Percentiles rank a stretch among this genome's conserved stretches.
Conservation (phyloP, 2,797 vertebrate species). For the Lycodopsis pacificus region DNA sequence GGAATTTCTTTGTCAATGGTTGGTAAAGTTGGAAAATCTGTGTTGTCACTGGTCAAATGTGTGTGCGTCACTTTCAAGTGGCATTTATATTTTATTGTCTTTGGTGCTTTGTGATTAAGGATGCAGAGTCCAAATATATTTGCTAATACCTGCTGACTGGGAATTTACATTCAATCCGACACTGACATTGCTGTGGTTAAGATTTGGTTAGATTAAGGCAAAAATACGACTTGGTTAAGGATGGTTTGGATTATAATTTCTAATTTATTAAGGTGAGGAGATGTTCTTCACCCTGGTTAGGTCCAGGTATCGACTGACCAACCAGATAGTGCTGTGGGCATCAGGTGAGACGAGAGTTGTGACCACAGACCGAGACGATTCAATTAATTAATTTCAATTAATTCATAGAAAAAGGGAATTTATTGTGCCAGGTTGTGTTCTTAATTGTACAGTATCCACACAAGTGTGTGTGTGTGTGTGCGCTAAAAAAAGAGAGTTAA, state of each 20-base stretch:
- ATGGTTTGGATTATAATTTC: neutral
- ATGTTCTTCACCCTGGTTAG: neutral
- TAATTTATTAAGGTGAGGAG: neutral
- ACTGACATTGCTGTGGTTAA: neutral
- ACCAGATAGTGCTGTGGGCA: neutral
- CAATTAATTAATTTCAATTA: too few species aligned
- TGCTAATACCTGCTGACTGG: neutral
- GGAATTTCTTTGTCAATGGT: neutral
- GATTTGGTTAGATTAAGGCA: neutral
- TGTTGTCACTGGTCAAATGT: neutral
- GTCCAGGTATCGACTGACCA: neutral
- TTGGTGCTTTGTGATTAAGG: neutral
- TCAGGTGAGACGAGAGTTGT: neutral
- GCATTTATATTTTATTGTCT: neutral
- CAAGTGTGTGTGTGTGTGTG: neutral
- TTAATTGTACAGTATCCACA: neutral
- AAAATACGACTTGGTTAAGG: neutral
- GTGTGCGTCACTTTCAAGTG: neutral
- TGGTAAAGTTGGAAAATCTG: neutral
- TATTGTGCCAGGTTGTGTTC: too few species aligned
- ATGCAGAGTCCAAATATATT: neutral
- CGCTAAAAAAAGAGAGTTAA: constrained; percentile 19
- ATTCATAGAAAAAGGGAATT: neutral
- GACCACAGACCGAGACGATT: neutral
- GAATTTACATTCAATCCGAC: neutral